These are phyloP conservation scores for Xenops minutus DNA, from an alignment of 2,797 vertebrate genomes.

Conservation along the genomic window DNA sequence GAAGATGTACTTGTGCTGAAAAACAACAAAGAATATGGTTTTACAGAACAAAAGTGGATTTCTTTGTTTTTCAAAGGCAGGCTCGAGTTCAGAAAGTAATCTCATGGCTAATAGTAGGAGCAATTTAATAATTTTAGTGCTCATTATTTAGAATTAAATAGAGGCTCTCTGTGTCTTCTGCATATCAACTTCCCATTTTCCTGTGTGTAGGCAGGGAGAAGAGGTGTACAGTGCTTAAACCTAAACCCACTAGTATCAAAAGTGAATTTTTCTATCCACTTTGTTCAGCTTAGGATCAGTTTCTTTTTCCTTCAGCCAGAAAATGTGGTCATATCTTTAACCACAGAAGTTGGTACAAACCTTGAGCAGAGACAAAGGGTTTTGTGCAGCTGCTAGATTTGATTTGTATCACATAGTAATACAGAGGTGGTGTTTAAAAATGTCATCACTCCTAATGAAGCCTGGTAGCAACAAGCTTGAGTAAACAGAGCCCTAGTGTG, in stretches of 20 bases:
- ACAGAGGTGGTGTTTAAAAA: conserved; percentile 4
- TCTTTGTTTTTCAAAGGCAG: neutral
- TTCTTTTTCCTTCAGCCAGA: neutral
- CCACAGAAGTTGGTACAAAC: neutral
- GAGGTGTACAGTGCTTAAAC: neutral
- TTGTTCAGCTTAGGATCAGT: neutral
- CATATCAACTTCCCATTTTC: neutral
- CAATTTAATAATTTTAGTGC: neutral
- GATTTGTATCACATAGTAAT: neutral
- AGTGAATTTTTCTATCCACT: neutral
- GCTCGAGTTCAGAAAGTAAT: neutral
- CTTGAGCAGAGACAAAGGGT: neutral
- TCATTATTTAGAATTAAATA: neutral
- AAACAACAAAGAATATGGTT: neutral
- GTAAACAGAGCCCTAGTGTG: neutral
- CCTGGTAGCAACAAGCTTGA: neutral
- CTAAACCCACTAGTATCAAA: neutral
- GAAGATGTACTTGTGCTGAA: neutral
- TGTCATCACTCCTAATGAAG: conserved; percentile 5
- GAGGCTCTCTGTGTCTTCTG: neutral
- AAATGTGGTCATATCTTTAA: neutral
- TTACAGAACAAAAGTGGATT: neutral
- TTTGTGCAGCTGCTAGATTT: neutral
- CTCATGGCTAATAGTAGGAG: neutral
- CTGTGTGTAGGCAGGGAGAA: neutral